These are phyloP conservation scores for Villa cingulata DNA, from an alignment of 2,888 invertebrate species.

Conservation along the genomic window DNA sequence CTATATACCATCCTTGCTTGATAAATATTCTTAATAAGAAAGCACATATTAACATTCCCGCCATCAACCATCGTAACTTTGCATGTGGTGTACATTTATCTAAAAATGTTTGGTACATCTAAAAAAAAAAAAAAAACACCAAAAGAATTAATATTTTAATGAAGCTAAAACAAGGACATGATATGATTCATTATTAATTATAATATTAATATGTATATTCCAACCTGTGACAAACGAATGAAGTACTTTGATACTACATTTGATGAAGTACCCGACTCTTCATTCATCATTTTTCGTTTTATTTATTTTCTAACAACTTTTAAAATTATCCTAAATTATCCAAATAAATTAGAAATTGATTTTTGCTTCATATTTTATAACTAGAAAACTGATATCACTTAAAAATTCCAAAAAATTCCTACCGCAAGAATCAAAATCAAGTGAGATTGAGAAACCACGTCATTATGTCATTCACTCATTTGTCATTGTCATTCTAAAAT, in stretches of 20 bases:
- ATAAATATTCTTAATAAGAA: slow-evolving; percentile 72
- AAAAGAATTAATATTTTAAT: too few species aligned
- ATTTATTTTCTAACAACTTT: neutral
- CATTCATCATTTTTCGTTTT: slow-evolving; percentile 29
- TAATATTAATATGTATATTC: neutral
- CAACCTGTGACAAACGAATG: slow-evolving; percentile 34
- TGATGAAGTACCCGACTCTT: slow-evolving; percentile 27
- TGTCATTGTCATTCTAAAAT: too few species aligned
- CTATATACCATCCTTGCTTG: slow-evolving; percentile 98
- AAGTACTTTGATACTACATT: slow-evolving; percentile 31
- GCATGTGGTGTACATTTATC: slow-evolving; percentile 78
- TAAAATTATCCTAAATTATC: neutral
- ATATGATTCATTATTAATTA: too few species aligned
- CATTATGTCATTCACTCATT: neutral
- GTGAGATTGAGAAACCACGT: slow-evolving; percentile 4
- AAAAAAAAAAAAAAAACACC: slow-evolving; percentile 6
- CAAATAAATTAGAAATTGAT: neutral
- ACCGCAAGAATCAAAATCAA: neutral
- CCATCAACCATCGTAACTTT: slow-evolving; percentile 66
- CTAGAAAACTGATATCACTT: too few species aligned
- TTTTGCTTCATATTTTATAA: slow-evolving; percentile 3
- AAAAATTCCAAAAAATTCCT: slow-evolving; percentile 1
- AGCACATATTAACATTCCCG: slow-evolving; percentile 50
- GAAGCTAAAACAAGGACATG: too few species aligned
- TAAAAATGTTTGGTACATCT: slow-evolving; percentile 63